phyloP scores from a whole-genome alignment of 2,113 vertebrate genomes.

The Camelus dromedarius region DNA sequence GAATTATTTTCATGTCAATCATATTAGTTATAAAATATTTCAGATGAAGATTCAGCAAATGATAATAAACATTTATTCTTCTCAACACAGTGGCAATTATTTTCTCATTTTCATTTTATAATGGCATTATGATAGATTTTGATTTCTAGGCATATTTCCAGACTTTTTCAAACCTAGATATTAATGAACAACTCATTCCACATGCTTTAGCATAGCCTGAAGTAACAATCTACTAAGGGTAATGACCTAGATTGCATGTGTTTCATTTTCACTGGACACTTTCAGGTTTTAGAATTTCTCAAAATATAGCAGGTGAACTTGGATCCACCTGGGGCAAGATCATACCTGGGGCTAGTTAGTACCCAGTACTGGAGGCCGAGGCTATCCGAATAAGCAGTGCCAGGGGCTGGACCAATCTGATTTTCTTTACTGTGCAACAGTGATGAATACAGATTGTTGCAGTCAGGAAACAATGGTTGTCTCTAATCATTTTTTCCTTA shows the following conservation, averaged over 20 bases:
- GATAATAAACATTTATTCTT: slow-evolving; percentile 52
- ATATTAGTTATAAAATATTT: slow-evolving; percentile 53
- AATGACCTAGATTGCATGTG: slow-evolving; percentile 66
- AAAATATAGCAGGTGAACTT: neutral
- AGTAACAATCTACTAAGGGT: slow-evolving; percentile 53
- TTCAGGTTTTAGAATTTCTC: slow-evolving; percentile 48
- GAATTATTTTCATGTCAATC: neutral
- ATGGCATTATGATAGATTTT: slow-evolving; percentile 56
- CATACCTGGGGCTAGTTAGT: neutral
- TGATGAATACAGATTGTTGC: neutral
- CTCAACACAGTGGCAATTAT: slow-evolving; percentile 23
- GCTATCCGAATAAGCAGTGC: neutral
- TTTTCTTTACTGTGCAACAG: neutral
- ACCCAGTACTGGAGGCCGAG: neutral
- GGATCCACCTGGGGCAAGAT: neutral
- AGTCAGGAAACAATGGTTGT: neutral
- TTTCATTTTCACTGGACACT: slow-evolving; percentile 7
- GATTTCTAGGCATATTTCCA: slow-evolving; percentile 69
- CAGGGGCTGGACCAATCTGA: neutral
- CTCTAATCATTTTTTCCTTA: neutral
- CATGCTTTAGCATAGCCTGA: slow-evolving; percentile 52
- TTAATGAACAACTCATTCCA: slow-evolving; percentile 50
- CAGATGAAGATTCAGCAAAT: slow-evolving; percentile 45
- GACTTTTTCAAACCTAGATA: slow-evolving; percentile 30
- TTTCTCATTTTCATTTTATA: slow-evolving; percentile 55